Evolutionary conservation across 1,140 invertebrate genomes (phyloP).

Genomic region (Pseudomyrmex pallidus): DNA sequence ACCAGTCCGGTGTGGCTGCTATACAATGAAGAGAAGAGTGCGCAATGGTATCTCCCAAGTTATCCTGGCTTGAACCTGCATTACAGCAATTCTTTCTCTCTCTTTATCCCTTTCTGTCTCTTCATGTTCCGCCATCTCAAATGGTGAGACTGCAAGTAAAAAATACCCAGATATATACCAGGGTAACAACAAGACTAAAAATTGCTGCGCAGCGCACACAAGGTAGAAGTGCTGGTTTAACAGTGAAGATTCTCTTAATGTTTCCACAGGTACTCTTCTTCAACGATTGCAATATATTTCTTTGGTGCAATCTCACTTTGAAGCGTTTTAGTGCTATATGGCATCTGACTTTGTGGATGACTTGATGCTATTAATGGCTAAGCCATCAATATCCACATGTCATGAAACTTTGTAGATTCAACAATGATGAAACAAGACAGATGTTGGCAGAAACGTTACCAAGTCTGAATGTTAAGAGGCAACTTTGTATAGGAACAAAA

Average conservation of each 20-base stretch:
- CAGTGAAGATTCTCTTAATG: neutral
- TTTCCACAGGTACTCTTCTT: neutral
- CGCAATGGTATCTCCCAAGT: slow-evolving; percentile 55
- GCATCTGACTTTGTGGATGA: neutral
- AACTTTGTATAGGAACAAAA: too few species aligned
- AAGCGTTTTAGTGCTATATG: neutral
- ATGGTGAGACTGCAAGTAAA: slow-evolving; percentile 84
- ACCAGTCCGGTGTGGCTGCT: slow-evolving; percentile 78
- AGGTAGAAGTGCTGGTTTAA: neutral
- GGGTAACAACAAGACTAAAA: slow-evolving; percentile 62
- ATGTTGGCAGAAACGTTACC: too few species aligned
- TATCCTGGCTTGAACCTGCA: slow-evolving; percentile 58
- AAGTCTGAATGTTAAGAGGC: too few species aligned
- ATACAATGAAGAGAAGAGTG: slow-evolving; percentile 53
- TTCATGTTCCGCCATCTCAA: slow-evolving; percentile 79
- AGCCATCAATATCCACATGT: too few species aligned
- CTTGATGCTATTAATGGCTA: too few species aligned
- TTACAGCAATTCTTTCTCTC: slow-evolving; percentile 61
- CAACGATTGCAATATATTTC: neutral
- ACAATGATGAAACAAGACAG: too few species aligned
- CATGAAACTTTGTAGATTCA: too few species aligned
- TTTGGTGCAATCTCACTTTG: too few species aligned
- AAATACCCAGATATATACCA: slow-evolving; percentile 81
- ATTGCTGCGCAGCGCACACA: slow-evolving; percentile 1
- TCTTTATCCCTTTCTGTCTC: slow-evolving; percentile 1